Evolutionary conservation across 2,888 invertebrate species (phyloP), one percentile per base, ranked within the genome.

Genomic region (Coelopa pilipes): DNA sequence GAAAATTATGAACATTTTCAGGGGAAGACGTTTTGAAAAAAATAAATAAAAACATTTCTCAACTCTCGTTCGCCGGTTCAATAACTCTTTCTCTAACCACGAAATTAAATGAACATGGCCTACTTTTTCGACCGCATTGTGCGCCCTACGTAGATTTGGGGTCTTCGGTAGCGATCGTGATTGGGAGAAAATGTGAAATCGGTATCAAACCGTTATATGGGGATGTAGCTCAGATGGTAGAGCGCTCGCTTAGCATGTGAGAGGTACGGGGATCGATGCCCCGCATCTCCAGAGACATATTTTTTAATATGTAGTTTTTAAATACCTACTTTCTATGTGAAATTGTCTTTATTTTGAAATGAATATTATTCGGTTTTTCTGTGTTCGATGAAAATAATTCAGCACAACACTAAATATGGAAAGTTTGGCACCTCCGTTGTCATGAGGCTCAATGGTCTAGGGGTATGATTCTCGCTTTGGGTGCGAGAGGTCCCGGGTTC

Each of bases 401-500:
- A 21, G 17, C 21, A 59, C 1, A 5, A 10, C 10, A 4, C 13
- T 24, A 12, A 4, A 21, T 13, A 21, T 59, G 15, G 19, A 3
- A 19, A 13, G 4, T 59, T 15, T 34, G n/a, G 60, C 34, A 11
- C 53, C 53, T 3, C n/a, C n/a, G n/a, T n/a, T n/a, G n/a, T n/a
- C 53, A 53, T 53, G 53, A 53, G 87, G 87, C 87, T 87, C 87
- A 87, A 87, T 87, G 90, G 90, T 90, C 89, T 90, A 89, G 89
- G 89, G 89, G 89, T 89, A 89, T 89, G 89, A 90, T 90, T 89
- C 88, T 89, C 89, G 89, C 90, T 90, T 90, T 89, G 89, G 89
- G 90, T 90, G 90, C 89, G 89, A 89, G 90, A 89, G 89, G 90
- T 89, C 89, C 90, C 90, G 90, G 89, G 90, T 90, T 90, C 90